Conservation (phyloP, 2,113 vertebrate species). For the Oryzias celebensis region DNA sequence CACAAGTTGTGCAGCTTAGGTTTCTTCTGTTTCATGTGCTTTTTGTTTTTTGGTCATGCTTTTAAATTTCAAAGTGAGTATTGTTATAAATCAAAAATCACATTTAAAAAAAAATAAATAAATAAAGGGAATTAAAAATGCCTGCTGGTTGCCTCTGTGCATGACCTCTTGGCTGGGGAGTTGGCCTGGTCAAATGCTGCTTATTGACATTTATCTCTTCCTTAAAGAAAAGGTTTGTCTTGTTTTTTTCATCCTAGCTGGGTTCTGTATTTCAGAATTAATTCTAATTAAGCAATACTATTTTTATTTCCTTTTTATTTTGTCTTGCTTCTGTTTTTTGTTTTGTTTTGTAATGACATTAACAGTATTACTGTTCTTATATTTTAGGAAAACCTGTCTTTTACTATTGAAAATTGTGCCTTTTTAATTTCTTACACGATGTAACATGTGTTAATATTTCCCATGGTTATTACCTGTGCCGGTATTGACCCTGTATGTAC, state of each 20-base stretch:
- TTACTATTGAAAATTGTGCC: slow-evolving; percentile 84
- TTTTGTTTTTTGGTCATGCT: slow-evolving; percentile 36
- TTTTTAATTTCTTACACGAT: slow-evolving; percentile 90
- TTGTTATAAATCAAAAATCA: slow-evolving; percentile 37
- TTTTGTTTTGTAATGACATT: slow-evolving; percentile 86
- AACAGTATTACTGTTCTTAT: slow-evolving; percentile 96
- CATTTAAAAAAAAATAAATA: slow-evolving; percentile 50
- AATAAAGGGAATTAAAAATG: slow-evolving; percentile 55
- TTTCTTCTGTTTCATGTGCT: slow-evolving; percentile 3
- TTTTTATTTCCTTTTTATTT: slow-evolving; percentile 51
- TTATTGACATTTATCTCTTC: slow-evolving; percentile 65
- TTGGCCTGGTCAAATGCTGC: slow-evolving; percentile 69
- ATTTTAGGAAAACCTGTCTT: slow-evolving; percentile 81
- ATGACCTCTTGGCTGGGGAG: slow-evolving; percentile 67
- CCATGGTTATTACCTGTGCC: slow-evolving; percentile 84
- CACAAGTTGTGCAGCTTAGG: slow-evolving; percentile 34
- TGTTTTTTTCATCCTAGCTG: slow-evolving; percentile 27
- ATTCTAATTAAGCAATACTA: slow-evolving; percentile 74
- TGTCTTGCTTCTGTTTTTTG: slow-evolving; percentile 55
- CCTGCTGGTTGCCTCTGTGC: slow-evolving; percentile 75
- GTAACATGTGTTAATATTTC: slow-evolving; percentile 83
- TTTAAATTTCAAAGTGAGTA: slow-evolving; percentile 60
- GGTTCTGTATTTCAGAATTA: slow-evolving; percentile 46
- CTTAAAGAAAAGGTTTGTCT: slow-evolving; percentile 29
- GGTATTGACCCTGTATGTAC: slow-evolving; percentile 81